A percentile compares a stretch with the other conserved stretches of the same genome.
Conservation (phyloP, 2,888 invertebrate genomes). For the Ochlodes sylvanus region DNA sequence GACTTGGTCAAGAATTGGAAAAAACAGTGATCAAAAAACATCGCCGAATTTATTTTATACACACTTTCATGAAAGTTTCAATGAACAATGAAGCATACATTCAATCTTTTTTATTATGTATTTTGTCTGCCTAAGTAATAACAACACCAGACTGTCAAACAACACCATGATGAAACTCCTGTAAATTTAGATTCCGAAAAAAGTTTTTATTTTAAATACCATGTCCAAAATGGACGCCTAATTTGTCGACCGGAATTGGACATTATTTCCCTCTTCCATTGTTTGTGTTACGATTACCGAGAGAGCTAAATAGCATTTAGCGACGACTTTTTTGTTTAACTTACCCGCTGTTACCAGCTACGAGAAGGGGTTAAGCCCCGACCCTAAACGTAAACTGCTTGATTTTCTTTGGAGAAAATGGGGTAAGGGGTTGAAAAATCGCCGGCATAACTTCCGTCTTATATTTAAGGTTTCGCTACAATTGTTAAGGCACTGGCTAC, state of each 20-base stretch:
- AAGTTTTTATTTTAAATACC: constrained; percentile 70
- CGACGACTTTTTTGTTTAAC: constrained; percentile 77
- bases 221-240: constrained; percentile 76
- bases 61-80: no score
- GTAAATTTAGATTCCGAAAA: constrained; percentile 43
- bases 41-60: no score
- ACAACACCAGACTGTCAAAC: constrained; percentile 17
- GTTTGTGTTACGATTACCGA: constrained; percentile 81
- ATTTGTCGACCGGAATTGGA: constrained; percentile 81
- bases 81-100: no score
- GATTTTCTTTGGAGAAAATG: constrained; percentile 58
- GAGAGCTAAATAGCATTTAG: constrained; percentile 80
- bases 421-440: constrained; percentile 45
- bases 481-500: constrained; percentile 19
- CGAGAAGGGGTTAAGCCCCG: constrained; percentile 73
- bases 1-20: no score
- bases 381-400: constrained; percentile 67
- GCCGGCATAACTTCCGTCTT: constrained; percentile 40
- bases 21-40: no score
- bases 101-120: no score
- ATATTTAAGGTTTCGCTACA: constrained; percentile 25
- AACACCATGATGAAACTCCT: constrained; percentile 28
- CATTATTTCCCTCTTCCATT: constrained; percentile 78
- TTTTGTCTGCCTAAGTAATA: constrained; percentile 1
- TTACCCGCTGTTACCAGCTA: constrained; percentile 68